phyloP scores from a whole-genome alignment of 2,113 vertebrate genomes.

The Heterocephalus glaber region DNA sequence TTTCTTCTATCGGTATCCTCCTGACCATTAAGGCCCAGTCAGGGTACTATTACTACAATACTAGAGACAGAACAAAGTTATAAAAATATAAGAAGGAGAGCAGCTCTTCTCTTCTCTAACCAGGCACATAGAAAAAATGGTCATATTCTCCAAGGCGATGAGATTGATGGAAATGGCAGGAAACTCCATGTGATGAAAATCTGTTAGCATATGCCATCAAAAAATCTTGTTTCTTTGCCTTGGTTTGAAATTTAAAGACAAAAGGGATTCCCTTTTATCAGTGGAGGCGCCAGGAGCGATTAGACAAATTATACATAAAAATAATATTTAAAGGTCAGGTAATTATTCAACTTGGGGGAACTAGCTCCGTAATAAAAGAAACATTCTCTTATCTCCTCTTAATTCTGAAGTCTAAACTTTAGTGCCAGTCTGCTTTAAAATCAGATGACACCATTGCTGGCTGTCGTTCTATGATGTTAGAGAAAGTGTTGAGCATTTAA shows the following conservation, averaged over 20 bases:
- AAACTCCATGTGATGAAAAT: not conserved
- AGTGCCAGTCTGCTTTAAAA: slow-evolving; percentile 53
- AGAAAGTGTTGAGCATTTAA: slow-evolving; percentile 57
- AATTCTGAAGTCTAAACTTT: slow-evolving; percentile 55
- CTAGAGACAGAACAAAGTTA: not conserved
- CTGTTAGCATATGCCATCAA: not conserved
- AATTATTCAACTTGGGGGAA: slow-evolving; percentile 57
- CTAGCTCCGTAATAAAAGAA: not conserved
- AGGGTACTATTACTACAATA: not conserved
- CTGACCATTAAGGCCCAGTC: not conserved
- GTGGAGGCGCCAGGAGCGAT: not conserved
- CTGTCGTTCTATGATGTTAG: slow-evolving; percentile 38
- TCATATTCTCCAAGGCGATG: not conserved
- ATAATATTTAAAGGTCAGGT: slow-evolving; percentile 66
- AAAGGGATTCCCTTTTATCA: slow-evolving; percentile 10
- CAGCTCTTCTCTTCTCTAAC: not conserved
- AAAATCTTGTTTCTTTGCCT: slow-evolving; percentile 37
- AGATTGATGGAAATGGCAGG: not conserved
- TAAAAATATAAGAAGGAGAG: not conserved
- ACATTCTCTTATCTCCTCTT: slow-evolving; percentile 34
- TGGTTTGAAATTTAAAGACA: slow-evolving; percentile 47
- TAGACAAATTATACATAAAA: slow-evolving; percentile 49
- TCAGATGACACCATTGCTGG: not conserved
- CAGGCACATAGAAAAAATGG: not conserved
- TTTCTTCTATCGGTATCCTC: not conserved